These are phyloP conservation scores for Microcebus ravelobensis DNA, from an alignment of 2,113 vertebrate species.

Conservation along the genomic window DNA sequence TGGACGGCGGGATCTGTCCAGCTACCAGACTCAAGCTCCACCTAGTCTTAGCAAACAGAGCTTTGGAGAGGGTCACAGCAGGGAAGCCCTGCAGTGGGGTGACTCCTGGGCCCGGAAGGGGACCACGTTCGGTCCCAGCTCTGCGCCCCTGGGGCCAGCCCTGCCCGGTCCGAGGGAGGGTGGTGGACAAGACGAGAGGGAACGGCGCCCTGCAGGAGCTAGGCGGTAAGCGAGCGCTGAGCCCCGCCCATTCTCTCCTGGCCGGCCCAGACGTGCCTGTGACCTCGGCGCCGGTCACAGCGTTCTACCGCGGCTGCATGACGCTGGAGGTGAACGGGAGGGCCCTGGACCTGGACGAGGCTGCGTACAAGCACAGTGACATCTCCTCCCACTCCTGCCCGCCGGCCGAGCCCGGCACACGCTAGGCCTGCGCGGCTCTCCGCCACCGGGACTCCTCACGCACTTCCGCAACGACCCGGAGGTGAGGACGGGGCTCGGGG, in stretches of 20 bases:
- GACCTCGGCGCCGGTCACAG: constrained; percentile 92
- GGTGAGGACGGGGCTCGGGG: no score
- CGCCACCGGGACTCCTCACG: constrained; percentile 75
- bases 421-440: constrained; percentile 77
- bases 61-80: not conserved
- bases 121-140: not conserved
- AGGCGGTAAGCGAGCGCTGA: not conserved
- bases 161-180: rapidly evolving
- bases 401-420: constrained; percentile 59
- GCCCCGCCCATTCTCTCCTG: not conserved
- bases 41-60: not conserved
- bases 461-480: constrained; percentile 64
- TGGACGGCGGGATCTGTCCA: not conserved
- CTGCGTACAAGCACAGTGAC: constrained; percentile 93
- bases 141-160: not conserved
- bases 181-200: not conserved
- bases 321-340: constrained; percentile 87
- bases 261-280: constrained; percentile 89
- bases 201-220: not conserved
- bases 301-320: constrained; percentile 95
- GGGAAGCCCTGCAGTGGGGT: not conserved
- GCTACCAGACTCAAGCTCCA: not conserved
- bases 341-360: constrained; percentile 92
- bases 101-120: not conserved
- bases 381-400: constrained; percentile 98